Percentiles rank a stretch among this genome's conserved stretches.
Evolutionary conservation across 2,113 vertebrate species (phyloP).

Genomic region (Alethe castanea): DNA sequence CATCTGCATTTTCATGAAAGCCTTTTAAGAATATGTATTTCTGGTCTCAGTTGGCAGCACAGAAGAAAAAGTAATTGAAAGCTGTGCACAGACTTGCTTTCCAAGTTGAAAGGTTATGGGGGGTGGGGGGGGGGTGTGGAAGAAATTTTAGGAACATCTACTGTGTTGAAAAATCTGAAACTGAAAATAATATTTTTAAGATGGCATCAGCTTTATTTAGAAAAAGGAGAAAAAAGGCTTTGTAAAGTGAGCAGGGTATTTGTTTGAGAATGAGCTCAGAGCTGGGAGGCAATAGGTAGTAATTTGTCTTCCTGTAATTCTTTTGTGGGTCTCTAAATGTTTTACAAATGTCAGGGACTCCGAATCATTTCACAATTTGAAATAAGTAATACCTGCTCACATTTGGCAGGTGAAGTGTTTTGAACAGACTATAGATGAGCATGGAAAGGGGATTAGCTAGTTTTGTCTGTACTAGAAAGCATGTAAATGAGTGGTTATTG

Average conservation of each 20-base stretch:
- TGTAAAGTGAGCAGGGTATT: background rate
- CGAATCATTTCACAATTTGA: background rate
- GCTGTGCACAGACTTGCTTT: slow-evolving; percentile 5
- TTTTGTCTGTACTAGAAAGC: background rate
- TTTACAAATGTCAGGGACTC: background rate
- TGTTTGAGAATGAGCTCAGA: background rate
- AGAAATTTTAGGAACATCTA: background rate
- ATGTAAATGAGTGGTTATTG: background rate
- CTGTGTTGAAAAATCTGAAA: background rate
- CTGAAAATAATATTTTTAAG: background rate
- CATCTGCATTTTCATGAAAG: slow-evolving; percentile 50
- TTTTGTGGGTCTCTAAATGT: background rate
- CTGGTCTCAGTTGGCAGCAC: slow-evolving; percentile 17
- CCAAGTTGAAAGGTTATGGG: background rate
- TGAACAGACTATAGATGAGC: background rate
- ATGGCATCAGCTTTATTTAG: background rate
- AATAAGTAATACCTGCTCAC: background rate
- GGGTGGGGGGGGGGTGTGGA: no score
- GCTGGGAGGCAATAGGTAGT: background rate
- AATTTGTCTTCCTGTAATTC: background rate
- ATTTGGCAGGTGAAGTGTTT: background rate
- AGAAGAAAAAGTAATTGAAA: slow-evolving; percentile 40
- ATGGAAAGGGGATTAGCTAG: background rate
- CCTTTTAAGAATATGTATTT: slow-evolving; percentile 15
- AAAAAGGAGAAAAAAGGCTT: background rate